phyloP scores from a whole-genome alignment of 2,797 vertebrate genomes.

The Helarctos malayanus region DNA sequence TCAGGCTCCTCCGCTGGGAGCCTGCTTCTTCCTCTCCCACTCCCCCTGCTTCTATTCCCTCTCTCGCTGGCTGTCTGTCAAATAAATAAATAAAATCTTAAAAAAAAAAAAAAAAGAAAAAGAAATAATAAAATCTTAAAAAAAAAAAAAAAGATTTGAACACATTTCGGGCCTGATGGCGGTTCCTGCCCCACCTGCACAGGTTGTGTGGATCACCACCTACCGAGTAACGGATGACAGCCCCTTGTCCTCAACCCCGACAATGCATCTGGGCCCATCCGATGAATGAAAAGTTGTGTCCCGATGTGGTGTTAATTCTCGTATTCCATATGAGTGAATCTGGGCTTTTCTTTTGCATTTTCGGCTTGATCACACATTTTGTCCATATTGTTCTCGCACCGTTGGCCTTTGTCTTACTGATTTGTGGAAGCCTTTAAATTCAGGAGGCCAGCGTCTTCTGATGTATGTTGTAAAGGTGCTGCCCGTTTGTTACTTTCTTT shows the following conservation, averaged over 20 bases:
- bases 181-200: background rate
- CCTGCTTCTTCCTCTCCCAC: no score
- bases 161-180: background rate
- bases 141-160: no score
- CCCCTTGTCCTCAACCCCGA: background rate
- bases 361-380: background rate
- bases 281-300: background rate
- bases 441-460: background rate
- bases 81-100: no score
- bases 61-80: no score
- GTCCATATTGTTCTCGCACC: background rate
- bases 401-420: background rate
- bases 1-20: no score
- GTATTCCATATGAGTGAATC: background rate
- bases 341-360: background rate
- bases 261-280: background rate
- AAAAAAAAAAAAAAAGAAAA: no score
- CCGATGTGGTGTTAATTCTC: rapidly evolving
- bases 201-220: rapidly evolving
- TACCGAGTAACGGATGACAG: background rate
- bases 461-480: background rate
- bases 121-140: no score
- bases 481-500: background rate
- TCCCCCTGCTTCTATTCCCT: no score
- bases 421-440: background rate